Conservation (phyloP, 2,888 invertebrate genomes). For the Cantharis nigra region DNA sequence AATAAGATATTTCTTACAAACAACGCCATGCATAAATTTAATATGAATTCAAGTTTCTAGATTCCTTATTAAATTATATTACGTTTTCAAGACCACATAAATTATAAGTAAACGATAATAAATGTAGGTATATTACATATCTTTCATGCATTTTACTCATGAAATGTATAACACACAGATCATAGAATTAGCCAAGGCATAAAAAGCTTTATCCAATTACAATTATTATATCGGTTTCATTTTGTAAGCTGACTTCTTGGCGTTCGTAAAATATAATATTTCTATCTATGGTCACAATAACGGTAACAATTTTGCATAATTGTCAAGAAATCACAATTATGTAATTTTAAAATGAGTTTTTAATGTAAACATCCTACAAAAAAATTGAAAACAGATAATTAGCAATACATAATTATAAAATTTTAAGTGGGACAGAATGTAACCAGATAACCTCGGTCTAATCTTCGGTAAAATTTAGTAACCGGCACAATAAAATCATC, state of each 20-base stretch:
- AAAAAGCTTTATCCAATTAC: neutral
- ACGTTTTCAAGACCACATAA: constrained; percentile 15
- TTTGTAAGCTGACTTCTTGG: neutral
- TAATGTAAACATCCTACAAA: neutral
- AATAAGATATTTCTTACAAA: constrained; percentile 38
- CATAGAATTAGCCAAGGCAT: neutral
- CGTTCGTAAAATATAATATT: neutral
- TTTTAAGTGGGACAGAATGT: neutral
- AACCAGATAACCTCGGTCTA: neutral
- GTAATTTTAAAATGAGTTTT: neutral
- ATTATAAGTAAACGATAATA: constrained; percentile 19
- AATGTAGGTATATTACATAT: constrained; percentile 6
- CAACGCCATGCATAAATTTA: constrained; percentile 32
- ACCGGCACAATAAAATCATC: neutral
- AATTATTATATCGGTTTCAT: neutral
- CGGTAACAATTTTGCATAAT: neutral
- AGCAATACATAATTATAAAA: neutral
- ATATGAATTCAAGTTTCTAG: constrained; percentile 21
- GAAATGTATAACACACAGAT: neutral
- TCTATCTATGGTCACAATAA: neutral
- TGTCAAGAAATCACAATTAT: neutral
- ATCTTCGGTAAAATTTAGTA: neutral
- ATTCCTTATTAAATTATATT: constrained; percentile 20
- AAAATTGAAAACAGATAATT: neutral
- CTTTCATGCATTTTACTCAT: neutral